Base-by-base conservation (phyloP, 2,888 invertebrate genomes). In the Cheilosia grossa region DNA sequence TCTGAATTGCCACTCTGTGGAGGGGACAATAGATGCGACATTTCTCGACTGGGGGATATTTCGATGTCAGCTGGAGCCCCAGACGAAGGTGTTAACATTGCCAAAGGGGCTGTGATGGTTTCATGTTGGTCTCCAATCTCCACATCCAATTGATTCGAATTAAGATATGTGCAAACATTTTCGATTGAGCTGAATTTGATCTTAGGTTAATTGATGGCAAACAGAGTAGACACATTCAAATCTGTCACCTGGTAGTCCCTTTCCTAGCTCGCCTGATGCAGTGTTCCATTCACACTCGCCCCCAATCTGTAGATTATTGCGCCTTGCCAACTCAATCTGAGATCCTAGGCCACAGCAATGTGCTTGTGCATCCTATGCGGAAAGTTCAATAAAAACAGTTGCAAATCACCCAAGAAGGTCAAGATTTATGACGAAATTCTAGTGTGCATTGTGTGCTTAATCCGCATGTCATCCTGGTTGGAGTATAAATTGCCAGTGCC, bases 1-100 rank as follows among this genome's bases (percentile, higher is more conserved):
- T 88, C 90, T 90, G 90, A 89, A 89, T 89, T 51, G 82, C 53
- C 40, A 27, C 53, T 63, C 37, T 44, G 21, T 54, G n/a, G 42
- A 30, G 37, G 42, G 44, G 5, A 9, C 4, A 47, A 54, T 49
- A 3, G 30, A 37, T 24, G 37, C 13, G 24, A 33, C 24, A 44
- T 37, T 6, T 15, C 30, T 30, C 30, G 30, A 2, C 30, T 9
- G 2, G 30, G 30, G 30, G 30, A 30, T 30, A 30, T 9, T 30
- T 30, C 30, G 9, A 10, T 37, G 19, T 63, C 47, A 40, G 15
- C 10, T 56, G 30, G 9, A 21, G 15, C 19, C 21, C 33, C 33
- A 47, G 37, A 6, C 15, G n/a, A 19, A 47, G 47, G 69, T 70
- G 69, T 63, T 78, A 42, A 56, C 47, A 66, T 58, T 44, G 74